Percentiles rank a stretch among this genome's conserved stretches.
Evolutionary conservation across 2,113 vertebrate species (phyloP).

Genomic region (Pycnonotus jocosus): DNA sequence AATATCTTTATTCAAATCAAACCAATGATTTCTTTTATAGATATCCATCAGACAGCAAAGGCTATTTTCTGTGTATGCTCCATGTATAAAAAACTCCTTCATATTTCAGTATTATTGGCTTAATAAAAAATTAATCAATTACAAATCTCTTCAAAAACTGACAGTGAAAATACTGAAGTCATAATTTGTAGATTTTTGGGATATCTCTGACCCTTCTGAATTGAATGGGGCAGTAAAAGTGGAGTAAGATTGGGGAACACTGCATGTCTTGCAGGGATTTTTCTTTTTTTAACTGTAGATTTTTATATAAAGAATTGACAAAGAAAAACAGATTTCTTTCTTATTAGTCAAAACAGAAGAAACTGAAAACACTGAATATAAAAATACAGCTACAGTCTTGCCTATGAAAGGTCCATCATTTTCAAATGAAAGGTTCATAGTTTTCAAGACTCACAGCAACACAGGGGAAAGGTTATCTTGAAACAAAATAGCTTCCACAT

Average conservation of each 20-base stretch:
- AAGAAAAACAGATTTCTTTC: neutral
- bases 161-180: neutral
- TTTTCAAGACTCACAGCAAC: neutral
- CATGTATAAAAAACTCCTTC: neutral
- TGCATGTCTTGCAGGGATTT: neutral
- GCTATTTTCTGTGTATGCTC: neutral
- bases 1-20: neutral
- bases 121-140: neutral
- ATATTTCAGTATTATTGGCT: neutral
- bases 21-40: neutral
- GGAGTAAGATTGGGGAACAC: neutral
- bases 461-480: neutral
- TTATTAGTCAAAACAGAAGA: neutral
- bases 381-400: neutral
- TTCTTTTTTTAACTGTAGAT: neutral
- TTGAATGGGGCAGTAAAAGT: neutral
- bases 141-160: neutral
- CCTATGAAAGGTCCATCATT: neutral
- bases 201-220: neutral
- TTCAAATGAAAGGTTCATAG: neutral
- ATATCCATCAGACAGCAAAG: neutral
- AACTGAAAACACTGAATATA: neutral
- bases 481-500: neutral
- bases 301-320: neutral
- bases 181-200: neutral